phyloP scores from a whole-genome alignment of 2,113 vertebrate species.

The Prionailurus bengalensis region DNA sequence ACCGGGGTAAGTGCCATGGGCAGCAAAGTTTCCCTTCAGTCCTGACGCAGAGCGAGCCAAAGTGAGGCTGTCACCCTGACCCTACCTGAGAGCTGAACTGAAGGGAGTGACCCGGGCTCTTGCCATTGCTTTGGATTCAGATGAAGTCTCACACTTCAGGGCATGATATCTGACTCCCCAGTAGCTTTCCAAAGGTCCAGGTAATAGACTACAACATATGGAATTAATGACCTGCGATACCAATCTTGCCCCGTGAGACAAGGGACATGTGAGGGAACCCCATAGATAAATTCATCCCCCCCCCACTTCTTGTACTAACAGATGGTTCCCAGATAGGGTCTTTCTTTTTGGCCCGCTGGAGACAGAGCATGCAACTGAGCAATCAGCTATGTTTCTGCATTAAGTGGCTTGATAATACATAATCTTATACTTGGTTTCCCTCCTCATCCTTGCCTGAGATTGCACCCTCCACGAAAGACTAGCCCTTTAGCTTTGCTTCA shows the following conservation, averaged over 20 bases:
- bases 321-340: fast-evolving
- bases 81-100: too few species aligned
- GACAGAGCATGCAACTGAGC: fast-evolving
- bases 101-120: neutral
- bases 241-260: neutral
- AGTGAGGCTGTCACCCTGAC: fast-evolving
- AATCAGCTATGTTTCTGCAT: neutral
- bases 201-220: too few species aligned
- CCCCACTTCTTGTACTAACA: too few species aligned
- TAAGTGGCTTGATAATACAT: neutral
- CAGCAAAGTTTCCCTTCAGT: fast-evolving
- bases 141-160: neutral
- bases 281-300: neutral
- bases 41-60: neutral
- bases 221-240: too few species aligned
- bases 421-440: neutral
- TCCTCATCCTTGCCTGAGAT: too few species aligned
- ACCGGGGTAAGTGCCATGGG: fast-evolving
- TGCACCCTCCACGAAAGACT: fast-evolving
- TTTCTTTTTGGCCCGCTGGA: neutral
- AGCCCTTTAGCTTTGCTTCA: neutral
- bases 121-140: neutral
- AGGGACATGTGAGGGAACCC: neutral
- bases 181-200: neutral
- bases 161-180: neutral